Conservation (phyloP, 2,888 invertebrate genomes). For the Yponomeuta cagnagella region DNA sequence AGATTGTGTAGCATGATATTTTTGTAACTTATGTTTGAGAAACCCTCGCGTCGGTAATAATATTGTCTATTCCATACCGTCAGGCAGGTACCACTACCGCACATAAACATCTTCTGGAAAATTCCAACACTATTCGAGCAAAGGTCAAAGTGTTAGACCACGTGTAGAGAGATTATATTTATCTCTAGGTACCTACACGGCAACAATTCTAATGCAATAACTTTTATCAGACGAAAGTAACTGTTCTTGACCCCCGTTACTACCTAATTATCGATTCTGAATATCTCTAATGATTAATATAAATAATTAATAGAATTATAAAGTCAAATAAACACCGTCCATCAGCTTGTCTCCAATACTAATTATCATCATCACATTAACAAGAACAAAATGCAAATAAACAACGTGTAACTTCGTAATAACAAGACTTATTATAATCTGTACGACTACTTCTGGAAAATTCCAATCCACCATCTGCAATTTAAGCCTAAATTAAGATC, state of each 20-base stretch:
- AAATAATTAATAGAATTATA: neutral
- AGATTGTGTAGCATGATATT: no score
- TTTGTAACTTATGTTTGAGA: no score
- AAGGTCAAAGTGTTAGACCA: neutral
- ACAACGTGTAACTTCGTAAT: no score
- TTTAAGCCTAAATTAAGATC: neutral
- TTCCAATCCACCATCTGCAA: no score
- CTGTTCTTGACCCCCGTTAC: neutral
- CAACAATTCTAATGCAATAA: neutral
- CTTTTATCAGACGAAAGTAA: neutral
- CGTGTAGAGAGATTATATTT: slow-evolving; percentile 1
- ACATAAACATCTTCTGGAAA: neutral
- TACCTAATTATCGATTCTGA: neutral
- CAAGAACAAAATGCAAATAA: no score
- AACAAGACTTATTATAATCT: no score
- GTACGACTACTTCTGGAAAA: no score
- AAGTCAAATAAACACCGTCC: neutral
- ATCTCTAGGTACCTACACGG: neutral
- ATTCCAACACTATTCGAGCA: neutral
- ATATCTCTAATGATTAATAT: neutral
- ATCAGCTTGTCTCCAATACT: neutral
- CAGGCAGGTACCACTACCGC: no score
- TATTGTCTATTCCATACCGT: no score
- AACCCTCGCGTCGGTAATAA: no score
- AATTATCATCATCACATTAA: no score